Percentiles rank a stretch among this genome's conserved stretches.
Evolutionary conservation across 2,888 invertebrate genomes (phyloP).

Genomic region (Pandemis cinnamomeana): DNA sequence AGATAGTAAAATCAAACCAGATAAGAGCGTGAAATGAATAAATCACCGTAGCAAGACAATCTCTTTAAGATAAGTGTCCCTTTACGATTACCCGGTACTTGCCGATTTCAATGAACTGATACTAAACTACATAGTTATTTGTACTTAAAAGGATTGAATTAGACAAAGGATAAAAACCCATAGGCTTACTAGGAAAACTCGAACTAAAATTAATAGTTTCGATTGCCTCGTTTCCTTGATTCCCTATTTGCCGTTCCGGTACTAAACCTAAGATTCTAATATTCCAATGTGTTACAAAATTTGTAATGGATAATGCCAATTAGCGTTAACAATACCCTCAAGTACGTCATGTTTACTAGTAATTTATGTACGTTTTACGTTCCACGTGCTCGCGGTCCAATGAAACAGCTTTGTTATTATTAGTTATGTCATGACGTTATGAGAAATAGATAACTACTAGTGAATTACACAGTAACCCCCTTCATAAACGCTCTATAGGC

Average conservation of each 20-base stretch:
- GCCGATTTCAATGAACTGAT: background rate
- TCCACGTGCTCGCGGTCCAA: background rate
- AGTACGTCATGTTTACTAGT: slow-evolving; percentile 2
- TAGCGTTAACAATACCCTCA: background rate
- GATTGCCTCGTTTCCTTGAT: background rate
- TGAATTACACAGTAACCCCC: slow-evolving; percentile 4
- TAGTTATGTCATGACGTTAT: background rate
- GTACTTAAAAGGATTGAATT: background rate
- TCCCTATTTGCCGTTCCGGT: background rate
- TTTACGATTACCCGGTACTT: background rate
- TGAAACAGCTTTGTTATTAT: slow-evolving; percentile 4
- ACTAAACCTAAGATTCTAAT: background rate
- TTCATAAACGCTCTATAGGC: no score
- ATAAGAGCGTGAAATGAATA: background rate
- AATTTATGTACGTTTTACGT: background rate
- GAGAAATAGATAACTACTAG: slow-evolving; percentile 12
- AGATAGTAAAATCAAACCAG: background rate
- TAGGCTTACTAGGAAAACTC: background rate
- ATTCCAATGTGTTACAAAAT: background rate
- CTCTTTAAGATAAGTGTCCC: background rate
- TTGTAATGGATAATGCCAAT: background rate
- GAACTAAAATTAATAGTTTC: background rate
- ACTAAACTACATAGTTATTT: background rate
- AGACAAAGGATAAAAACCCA: background rate
- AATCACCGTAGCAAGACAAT: slow-evolving; percentile 2